Evolutionary conservation across 2,888 invertebrate species (phyloP).

Genomic region (Graphium colonna): DNA sequence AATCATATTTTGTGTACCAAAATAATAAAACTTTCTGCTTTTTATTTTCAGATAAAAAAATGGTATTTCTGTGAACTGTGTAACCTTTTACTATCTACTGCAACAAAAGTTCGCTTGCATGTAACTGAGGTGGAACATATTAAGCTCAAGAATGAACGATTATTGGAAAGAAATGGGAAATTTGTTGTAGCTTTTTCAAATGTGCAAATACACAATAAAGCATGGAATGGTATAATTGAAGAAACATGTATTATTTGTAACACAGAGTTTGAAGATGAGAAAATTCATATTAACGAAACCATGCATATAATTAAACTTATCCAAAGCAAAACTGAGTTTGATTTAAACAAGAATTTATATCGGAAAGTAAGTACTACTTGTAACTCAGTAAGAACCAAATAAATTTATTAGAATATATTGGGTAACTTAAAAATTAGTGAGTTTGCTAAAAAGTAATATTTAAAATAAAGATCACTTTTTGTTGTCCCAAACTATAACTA

Average conservation of each 20-base stretch:
- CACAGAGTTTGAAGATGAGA: slow-evolving; percentile 42
- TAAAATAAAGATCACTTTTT: too few relatives aligned
- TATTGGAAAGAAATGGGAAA: slow-evolving; percentile 33
- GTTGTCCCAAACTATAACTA: too few relatives aligned
- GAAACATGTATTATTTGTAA: slow-evolving; percentile 52
- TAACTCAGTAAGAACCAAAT: too few relatives aligned
- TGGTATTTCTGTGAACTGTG: slow-evolving; percentile 59
- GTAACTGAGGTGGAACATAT: slow-evolving; percentile 40
- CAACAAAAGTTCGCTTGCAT: slow-evolving; percentile 47
- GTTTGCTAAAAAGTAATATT: too few relatives aligned
- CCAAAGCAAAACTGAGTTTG: slow-evolving; percentile 42
- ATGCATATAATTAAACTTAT: slow-evolving; percentile 48
- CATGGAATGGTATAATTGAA: slow-evolving; percentile 53
- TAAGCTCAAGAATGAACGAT: slow-evolving; percentile 34
- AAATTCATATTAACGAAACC: slow-evolving; percentile 40
- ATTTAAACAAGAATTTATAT: slow-evolving; percentile 38
- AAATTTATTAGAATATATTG: too few relatives aligned
- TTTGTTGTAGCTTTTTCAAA: slow-evolving; percentile 40
- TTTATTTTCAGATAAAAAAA: slow-evolving; percentile 51
- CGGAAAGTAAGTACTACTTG: slow-evolving; percentile 33
- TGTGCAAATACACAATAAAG: slow-evolving; percentile 40
- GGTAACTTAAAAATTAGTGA: too few relatives aligned
- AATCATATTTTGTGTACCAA: too few relatives aligned
- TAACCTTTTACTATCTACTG: slow-evolving; percentile 41
- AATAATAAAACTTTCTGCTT: too few relatives aligned